Conservation (phyloP, 2,113 vertebrate genomes). For the Cynoglossus semilaevis region DNA sequence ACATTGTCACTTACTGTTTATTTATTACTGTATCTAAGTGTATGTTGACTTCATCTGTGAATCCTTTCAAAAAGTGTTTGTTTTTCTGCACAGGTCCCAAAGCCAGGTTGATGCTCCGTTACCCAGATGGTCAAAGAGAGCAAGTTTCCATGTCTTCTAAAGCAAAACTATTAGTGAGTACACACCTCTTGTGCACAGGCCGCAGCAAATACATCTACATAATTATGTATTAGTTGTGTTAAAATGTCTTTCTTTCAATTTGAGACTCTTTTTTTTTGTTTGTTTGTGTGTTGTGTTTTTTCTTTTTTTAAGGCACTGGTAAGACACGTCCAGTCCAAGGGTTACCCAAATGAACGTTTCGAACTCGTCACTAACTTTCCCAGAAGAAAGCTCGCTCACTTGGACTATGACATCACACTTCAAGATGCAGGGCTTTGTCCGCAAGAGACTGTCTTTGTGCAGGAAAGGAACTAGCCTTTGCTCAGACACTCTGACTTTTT, state of each 20-base stretch:
- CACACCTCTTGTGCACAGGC: neutral
- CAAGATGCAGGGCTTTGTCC: slow-evolving; percentile 98
- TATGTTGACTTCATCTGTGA: neutral
- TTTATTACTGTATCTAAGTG: no score
- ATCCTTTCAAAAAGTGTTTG: neutral
- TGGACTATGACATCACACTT: slow-evolving; percentile 99
- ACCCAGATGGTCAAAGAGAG: slow-evolving; percentile 97
- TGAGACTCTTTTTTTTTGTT: no score
- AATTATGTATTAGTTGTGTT: neutral
- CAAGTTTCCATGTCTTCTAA: slow-evolving; percentile 94
- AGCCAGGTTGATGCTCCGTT: slow-evolving; percentile 96
- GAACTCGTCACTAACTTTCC: slow-evolving; percentile 99
- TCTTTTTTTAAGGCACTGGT: slow-evolving; percentile 83
- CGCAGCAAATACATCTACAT: neutral
- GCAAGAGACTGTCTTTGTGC: slow-evolving; percentile 99
- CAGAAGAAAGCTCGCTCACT: slow-evolving; percentile 93
- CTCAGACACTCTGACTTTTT: slow-evolving; percentile 65
- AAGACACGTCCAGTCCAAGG: slow-evolving; percentile 94
- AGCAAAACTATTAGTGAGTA: slow-evolving; percentile 91
- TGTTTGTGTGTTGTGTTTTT: no score
- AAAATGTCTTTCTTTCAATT: neutral
- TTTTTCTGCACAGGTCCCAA: slow-evolving; percentile 86
- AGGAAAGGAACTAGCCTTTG: slow-evolving; percentile 93
- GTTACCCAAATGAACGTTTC: slow-evolving; percentile 97
- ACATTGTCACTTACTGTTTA: no score